A percentile compares a stretch with the other conserved stretches of the same genome.
Conservation (phyloP, 2,888 invertebrate genomes). For the Heliconius erato region DNA sequence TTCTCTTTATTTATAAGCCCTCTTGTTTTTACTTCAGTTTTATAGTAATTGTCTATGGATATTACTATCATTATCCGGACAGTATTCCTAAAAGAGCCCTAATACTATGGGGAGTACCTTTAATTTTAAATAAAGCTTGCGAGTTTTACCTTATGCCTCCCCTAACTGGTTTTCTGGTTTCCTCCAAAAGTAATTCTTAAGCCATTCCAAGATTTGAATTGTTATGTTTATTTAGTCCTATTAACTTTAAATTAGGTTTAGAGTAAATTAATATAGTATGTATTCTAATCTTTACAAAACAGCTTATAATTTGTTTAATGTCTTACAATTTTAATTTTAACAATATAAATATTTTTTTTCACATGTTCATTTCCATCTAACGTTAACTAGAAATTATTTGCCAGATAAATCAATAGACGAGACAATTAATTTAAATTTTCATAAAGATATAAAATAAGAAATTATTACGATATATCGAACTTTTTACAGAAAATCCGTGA, state of each 20-base stretch:
- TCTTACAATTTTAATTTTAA: not conserved
- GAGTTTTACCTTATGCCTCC: conserved; percentile 39
- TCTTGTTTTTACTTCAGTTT: conserved; percentile 39
- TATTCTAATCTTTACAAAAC: not conserved
- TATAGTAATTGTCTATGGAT: conserved; percentile 35
- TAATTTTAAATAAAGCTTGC: conserved; percentile 49
- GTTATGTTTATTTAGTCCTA: conserved; percentile 26
- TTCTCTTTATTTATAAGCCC: conserved; percentile 7
- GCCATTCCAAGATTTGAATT: conserved; percentile 7
- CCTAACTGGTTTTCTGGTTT: conserved; percentile 42
- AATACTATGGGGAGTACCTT: conserved; percentile 47
- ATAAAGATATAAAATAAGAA: not conserved
- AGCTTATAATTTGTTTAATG: not conserved
- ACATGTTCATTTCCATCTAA: not conserved
- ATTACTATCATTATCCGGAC: conserved; percentile 39
- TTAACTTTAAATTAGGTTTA: not conserved
- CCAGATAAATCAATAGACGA: not conserved
- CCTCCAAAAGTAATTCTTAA: conserved; percentile 38
- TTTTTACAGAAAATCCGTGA: not conserved
- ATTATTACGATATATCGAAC: not conserved
- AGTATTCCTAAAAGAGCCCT: conserved; percentile 38
- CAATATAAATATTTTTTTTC: not conserved
- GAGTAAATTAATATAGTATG: too few species aligned
- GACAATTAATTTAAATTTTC: not conserved
- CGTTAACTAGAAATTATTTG: not conserved